phyloP scores from a whole-genome alignment of 2,113 vertebrate genomes.

The Mystacornis crossleyi region DNA sequence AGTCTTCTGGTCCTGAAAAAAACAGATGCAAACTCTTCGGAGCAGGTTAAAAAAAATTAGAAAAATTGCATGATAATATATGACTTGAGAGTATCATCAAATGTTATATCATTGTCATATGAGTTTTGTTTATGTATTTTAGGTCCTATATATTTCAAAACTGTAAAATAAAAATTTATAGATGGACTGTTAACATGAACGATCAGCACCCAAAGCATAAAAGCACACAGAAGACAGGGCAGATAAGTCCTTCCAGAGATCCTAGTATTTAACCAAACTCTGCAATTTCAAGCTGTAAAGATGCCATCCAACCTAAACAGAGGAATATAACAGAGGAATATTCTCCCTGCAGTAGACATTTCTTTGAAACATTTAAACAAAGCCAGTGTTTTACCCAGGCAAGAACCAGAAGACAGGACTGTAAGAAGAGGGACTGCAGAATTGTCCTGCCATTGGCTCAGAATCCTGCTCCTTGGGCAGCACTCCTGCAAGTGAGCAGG shows the following conservation, averaged over 20 bases:
- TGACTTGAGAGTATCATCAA: background rate
- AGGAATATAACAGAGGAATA: too few species aligned
- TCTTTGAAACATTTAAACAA: background rate
- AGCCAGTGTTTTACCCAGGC: background rate
- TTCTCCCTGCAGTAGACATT: background rate
- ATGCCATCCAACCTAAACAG: background rate
- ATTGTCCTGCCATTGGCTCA: background rate
- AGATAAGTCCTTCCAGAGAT: background rate
- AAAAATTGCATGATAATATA: background rate
- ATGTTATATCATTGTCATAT: background rate
- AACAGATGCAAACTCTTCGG: background rate
- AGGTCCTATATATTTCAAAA: background rate
- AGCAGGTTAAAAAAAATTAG: background rate
- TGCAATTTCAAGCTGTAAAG: background rate
- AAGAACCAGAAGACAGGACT: background rate
- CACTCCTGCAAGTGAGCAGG: background rate
- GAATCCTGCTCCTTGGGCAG: background rate
- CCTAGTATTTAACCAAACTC: background rate
- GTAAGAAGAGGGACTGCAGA: background rate
- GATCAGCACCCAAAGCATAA: background rate
- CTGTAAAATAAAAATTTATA: background rate
- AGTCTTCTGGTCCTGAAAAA: background rate
- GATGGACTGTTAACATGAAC: background rate
- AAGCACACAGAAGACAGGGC: background rate
- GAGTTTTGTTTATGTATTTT: background rate